Conservation (phyloP, 2,888 invertebrate genomes). For the Ectemnius lituratus region DNA sequence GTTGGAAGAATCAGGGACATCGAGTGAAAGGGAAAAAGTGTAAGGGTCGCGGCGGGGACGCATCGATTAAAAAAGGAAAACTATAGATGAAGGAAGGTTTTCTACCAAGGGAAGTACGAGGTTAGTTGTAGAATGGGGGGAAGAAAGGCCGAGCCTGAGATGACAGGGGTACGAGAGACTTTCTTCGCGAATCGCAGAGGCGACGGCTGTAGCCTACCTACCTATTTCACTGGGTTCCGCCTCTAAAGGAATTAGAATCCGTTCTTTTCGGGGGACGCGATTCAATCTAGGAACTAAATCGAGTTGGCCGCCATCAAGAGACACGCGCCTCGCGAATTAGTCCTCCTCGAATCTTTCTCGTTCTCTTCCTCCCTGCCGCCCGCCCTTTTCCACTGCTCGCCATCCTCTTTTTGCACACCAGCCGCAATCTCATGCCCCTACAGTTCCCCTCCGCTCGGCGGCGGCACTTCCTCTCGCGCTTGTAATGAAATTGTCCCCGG, state of each 20-base stretch:
- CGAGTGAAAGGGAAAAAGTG: too few species aligned
- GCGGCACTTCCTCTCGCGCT: neutral
- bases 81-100: too few species aligned
- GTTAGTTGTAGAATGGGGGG: neutral
- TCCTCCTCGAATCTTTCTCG: slow-evolving; percentile 42
- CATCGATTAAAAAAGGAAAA: too few species aligned
- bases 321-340: slow-evolving; percentile 54
- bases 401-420: slow-evolving; percentile 13
- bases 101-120: too few species aligned
- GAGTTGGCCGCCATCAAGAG: slow-evolving; percentile 55
- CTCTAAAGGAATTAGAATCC: slow-evolving; percentile 57
- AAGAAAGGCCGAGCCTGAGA: neutral
- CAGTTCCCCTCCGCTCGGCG: neutral
- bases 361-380: slow-evolving; percentile 1
- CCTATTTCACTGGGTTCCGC: slow-evolving; percentile 34
- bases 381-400: neutral
- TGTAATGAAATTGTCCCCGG: slow-evolving; percentile 40
- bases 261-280: slow-evolving; percentile 52
- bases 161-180: slow-evolving; percentile 11
- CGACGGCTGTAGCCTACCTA: too few species aligned
- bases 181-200: slow-evolving; percentile 38
- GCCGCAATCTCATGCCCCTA: slow-evolving; percentile 34
- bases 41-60: too few species aligned
- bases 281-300: slow-evolving; percentile 60
- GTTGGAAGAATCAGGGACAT: too few species aligned